Percentiles rank a stretch among this genome's conserved stretches.
phyloP scores from a whole-genome alignment of 2,797 vertebrate species.

The Selene dorsalis region DNA sequence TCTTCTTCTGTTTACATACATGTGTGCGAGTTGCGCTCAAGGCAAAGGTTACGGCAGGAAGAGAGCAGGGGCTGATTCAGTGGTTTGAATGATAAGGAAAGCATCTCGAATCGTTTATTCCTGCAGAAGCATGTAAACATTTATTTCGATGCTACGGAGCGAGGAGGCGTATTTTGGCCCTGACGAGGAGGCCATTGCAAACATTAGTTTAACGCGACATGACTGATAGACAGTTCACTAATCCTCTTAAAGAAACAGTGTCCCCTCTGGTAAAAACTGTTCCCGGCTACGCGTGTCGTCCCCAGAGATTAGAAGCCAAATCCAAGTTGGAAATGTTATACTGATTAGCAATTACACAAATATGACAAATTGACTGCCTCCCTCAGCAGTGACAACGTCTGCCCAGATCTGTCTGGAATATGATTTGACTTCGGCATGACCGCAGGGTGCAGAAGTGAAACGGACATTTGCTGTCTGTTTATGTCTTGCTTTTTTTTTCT shows the following conservation, averaged over 20 bases:
- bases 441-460: conserved; percentile 51
- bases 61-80: conserved; percentile 61
- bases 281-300: conserved; percentile 64
- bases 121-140: conserved; percentile 73
- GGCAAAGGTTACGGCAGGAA: conserved; percentile 75
- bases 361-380: conserved; percentile 60
- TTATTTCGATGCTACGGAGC: conserved; percentile 73
- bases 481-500: conserved; percentile 33
- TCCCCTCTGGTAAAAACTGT: conserved; percentile 84
- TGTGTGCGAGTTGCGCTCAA: conserved; percentile 63
- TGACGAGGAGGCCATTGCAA: conserved; percentile 73
- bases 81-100: conserved; percentile 74
- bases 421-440: conserved; percentile 51
- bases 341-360: conserved; percentile 81
- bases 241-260: conserved; percentile 87
- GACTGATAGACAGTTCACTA: conserved; percentile 84
- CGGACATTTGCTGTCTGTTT: conserved; percentile 60
- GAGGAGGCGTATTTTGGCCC: conserved; percentile 78
- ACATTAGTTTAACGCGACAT: conserved; percentile 81
- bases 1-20: conserved; percentile 38
- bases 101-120: conserved; percentile 77
- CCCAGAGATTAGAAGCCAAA: conserved; percentile 80
- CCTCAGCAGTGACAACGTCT: conserved; percentile 51
- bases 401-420: conserved; percentile 53
- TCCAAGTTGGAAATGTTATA: conserved; percentile 78